Evolutionary conservation across 2,797 vertebrate species (phyloP).

Genomic region (Rhinella marina): DNA sequence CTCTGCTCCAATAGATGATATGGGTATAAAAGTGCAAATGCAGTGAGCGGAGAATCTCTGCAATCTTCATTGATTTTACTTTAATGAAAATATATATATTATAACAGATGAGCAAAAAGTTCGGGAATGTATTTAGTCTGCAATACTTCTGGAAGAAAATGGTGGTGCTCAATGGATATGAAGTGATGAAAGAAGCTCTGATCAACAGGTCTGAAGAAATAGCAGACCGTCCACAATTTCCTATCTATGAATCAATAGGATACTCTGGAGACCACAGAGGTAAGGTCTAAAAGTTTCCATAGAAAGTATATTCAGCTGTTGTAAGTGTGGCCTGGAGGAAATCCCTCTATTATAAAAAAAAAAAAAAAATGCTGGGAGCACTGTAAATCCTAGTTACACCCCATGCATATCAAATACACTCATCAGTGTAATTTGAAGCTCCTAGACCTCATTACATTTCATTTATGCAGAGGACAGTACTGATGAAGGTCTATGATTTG

Average conservation of each 20-base stretch:
- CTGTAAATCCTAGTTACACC: too few species aligned
- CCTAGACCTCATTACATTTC: too few species aligned
- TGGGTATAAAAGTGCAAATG: too few species aligned
- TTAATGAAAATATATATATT: too few species aligned
- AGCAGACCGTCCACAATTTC: slow-evolving; percentile 19
- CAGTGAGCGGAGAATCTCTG: too few species aligned
- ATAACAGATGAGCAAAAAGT: slow-evolving; percentile 50
- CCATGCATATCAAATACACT: too few species aligned
- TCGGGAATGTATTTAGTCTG: slow-evolving; percentile 30
- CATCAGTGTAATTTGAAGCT: too few species aligned
- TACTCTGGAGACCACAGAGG: background rate
- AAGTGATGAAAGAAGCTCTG: slow-evolving; percentile 56
- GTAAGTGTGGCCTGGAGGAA: background rate
- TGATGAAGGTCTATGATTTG: too few species aligned
- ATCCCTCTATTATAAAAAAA: background rate
- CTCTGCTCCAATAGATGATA: too few species aligned
- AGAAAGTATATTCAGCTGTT: background rate
- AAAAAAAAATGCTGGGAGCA: too few species aligned
- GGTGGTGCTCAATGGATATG: slow-evolving; percentile 58
- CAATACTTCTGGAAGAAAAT: slow-evolving; percentile 51
- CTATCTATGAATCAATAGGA: slow-evolving; percentile 3
- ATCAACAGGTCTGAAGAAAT: slow-evolving; percentile 59
- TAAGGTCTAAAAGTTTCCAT: background rate
- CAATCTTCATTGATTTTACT: too few species aligned
- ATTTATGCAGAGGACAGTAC: too few species aligned